Conservation (phyloP, 2,113 vertebrate genomes). For the Corvus hawaiiensis region DNA sequence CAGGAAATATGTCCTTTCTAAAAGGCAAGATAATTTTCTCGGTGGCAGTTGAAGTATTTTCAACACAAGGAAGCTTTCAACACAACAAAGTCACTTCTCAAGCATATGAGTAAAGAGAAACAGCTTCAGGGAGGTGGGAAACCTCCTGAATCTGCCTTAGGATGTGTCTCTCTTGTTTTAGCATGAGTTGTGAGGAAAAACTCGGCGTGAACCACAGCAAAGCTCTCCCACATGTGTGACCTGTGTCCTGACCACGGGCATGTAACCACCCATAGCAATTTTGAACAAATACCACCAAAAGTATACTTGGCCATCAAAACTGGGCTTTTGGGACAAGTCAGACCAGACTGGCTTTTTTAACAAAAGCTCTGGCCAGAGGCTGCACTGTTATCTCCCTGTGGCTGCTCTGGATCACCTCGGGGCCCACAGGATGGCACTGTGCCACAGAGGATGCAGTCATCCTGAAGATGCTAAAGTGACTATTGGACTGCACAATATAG, state of each 20-base stretch:
- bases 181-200: not conserved
- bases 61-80: not conserved
- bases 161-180: not conserved
- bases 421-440: conserved; percentile 2
- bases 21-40: not conserved
- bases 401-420: not conserved
- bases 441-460: not conserved
- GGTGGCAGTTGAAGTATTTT: not conserved
- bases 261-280: not conserved
- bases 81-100: not conserved
- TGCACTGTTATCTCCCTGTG: accelerated
- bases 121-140: not conserved
- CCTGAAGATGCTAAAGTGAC: not conserved
- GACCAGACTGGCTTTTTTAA: not conserved
- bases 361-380: not conserved
- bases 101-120: not conserved
- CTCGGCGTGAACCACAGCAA: not conserved
- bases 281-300: not conserved
- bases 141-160: not conserved
- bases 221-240: not conserved
- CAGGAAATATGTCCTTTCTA: not conserved
- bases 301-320: not conserved
- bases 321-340: not conserved
- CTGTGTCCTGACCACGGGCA: not conserved
- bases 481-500: not conserved